phyloP scores from a whole-genome alignment of 2,113 vertebrate genomes.

The Oreochromis spilurus region DNA sequence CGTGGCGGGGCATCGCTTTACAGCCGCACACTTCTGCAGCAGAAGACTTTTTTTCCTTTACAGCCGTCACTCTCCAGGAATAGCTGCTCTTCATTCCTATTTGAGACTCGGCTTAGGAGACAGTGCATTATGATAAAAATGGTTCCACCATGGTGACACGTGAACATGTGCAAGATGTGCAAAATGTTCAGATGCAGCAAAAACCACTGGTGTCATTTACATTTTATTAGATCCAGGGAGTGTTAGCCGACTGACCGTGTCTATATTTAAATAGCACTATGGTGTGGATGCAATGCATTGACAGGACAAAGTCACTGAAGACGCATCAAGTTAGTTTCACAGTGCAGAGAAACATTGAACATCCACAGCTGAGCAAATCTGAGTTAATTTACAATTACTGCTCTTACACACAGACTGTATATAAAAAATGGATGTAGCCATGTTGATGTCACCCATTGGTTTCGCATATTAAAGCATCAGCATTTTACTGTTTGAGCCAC shows the following conservation, averaged over 20 bases:
- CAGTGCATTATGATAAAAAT: not conserved
- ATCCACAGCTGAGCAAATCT: not conserved
- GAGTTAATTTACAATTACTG: fast-evolving
- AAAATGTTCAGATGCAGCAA: not conserved
- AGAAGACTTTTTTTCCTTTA: not conserved
- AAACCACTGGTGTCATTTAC: not conserved
- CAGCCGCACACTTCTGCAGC: not conserved
- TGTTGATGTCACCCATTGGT: not conserved
- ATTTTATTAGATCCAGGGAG: not conserved
- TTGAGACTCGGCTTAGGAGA: fast-evolving
- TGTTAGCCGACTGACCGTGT: not conserved
- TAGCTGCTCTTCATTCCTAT: not conserved
- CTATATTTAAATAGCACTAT: not conserved
- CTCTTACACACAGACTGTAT: not conserved
- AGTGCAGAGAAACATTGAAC: not conserved
- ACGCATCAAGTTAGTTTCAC: not conserved
- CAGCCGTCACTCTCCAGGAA: not conserved
- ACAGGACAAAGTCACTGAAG: not conserved
- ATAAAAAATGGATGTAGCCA: not conserved
- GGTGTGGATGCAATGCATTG: too few species aligned
- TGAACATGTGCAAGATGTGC: not conserved
- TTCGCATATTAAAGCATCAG: fast-evolving
- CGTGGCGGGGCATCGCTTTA: not conserved
- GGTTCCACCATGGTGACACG: not conserved
- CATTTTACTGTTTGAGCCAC: not conserved